Evolutionary conservation across 2,113 vertebrate species (phyloP).

Genomic region (Scartelaos histophorus): DNA sequence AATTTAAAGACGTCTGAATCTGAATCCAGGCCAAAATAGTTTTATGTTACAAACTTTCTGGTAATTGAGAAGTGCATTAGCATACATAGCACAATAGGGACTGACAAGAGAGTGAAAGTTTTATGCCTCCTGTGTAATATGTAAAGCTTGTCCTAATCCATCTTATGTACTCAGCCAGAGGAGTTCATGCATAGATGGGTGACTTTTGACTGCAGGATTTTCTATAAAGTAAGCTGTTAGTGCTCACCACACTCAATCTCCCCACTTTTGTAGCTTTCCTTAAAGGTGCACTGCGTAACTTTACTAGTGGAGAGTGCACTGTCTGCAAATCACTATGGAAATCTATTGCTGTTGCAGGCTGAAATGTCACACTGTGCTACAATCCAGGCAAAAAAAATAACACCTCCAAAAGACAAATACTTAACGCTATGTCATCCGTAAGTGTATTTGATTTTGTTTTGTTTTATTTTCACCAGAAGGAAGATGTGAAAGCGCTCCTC

Average conservation of each 20-base stretch:
- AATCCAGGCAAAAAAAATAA: too few relatives aligned
- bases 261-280: not conserved
- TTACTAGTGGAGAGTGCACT: too few relatives aligned
- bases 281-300: not conserved
- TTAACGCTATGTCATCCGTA: too few relatives aligned
- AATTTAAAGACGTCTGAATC: conserved; percentile 41
- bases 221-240: not conserved
- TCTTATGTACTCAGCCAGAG: conserved; percentile 48
- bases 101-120: conserved; percentile 38
- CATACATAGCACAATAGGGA: conserved; percentile 29
- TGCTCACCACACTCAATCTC: conserved; percentile 7
- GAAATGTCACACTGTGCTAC: too few relatives aligned
- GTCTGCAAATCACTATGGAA: too few relatives aligned
- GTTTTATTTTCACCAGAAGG: too few relatives aligned
- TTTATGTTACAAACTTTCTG: conserved; percentile 26
- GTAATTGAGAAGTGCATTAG: conserved; percentile 8
- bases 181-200: conserved; percentile 40
- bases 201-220: conserved; percentile 39
- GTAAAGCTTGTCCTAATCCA: conserved; percentile 61
- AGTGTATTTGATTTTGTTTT: too few relatives aligned
- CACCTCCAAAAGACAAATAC: too few relatives aligned
- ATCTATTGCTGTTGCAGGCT: too few relatives aligned
- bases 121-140: conserved; percentile 47
- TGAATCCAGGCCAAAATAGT: conserved; percentile 28
- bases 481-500: too few relatives aligned